Conservation (phyloP, 1,140 invertebrate genomes). For the Tribolium madens region DNA sequence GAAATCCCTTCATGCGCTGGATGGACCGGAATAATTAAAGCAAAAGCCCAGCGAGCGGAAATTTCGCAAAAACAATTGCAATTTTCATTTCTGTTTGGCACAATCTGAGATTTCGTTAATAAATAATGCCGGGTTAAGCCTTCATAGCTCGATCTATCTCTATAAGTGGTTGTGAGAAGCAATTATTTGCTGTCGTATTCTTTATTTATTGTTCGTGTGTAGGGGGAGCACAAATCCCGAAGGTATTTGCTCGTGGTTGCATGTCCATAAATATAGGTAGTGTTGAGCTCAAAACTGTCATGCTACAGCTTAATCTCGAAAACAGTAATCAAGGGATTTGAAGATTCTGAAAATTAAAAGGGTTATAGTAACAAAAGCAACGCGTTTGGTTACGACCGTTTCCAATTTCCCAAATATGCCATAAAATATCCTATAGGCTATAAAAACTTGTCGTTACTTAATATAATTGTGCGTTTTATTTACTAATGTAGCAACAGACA, state of each 20-base stretch:
- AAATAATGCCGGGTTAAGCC: slow-evolving; percentile 17
- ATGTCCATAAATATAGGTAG: slow-evolving; percentile 37
- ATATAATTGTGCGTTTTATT: slow-evolving; percentile 30
- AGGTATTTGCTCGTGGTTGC: slow-evolving; percentile 29
- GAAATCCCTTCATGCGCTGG: slow-evolving; percentile 15
- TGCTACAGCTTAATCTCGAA: slow-evolving; percentile 21
- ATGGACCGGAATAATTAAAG: slow-evolving; percentile 28
- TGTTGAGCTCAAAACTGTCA: slow-evolving; percentile 38
- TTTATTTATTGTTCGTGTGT: slow-evolving; percentile 38
- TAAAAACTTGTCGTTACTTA: slow-evolving; percentile 38
- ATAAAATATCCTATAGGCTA: slow-evolving; percentile 28
- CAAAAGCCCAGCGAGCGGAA: background rate
- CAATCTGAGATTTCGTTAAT: background rate
- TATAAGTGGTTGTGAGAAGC: slow-evolving; percentile 38
- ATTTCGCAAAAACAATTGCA: background rate
- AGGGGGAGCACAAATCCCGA: slow-evolving; percentile 29
- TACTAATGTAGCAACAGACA: background rate
- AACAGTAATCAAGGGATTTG: slow-evolving; percentile 21
- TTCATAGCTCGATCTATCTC: slow-evolving; percentile 30
- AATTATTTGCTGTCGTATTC: slow-evolving; percentile 43
- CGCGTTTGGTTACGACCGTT: background rate
- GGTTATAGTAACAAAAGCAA: background rate
- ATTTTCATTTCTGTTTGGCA: too few species aligned
- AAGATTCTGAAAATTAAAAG: slow-evolving; percentile 8
- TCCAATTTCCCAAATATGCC: slow-evolving; percentile 27